Conservation (phyloP, 2,888 invertebrate species). For the Bimastos eiseni region DNA sequence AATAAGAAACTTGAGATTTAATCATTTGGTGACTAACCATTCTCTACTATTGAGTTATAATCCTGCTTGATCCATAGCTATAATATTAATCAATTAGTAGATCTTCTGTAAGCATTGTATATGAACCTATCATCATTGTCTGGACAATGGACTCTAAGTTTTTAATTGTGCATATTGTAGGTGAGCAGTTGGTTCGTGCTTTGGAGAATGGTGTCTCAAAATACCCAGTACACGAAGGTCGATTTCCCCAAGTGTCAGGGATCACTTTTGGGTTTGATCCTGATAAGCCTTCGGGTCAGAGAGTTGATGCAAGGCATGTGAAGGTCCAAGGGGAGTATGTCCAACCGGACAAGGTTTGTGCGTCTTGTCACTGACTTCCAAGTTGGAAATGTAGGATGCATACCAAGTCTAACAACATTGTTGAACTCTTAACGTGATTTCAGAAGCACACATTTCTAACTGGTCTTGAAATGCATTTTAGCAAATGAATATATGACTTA, state of each 20-base stretch:
- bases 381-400: not conserved
- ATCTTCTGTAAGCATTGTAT: not conserved
- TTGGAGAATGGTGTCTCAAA: conserved; percentile 83
- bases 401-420: not conserved
- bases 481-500: not conserved
- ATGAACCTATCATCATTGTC: not conserved
- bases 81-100: not conserved
- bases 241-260: conserved; percentile 82
- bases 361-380: not conserved
- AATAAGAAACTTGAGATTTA: not conserved
- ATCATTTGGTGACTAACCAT: not conserved
- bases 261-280: conserved; percentile 64
- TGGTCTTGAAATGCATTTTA: not conserved
- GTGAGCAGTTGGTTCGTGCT: conserved; percentile 68
- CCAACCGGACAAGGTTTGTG: conserved; percentile 66
- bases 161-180: conserved; percentile 31
- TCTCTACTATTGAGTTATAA: not conserved
- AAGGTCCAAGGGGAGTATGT: conserved; percentile 84
- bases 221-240: conserved; percentile 83
- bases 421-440: not conserved
- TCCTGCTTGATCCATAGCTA: not conserved
- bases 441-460: not conserved
- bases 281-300: conserved; percentile 70
- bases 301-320: conserved; percentile 74
- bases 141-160: not conserved